Evolutionary conservation across 2,113 vertebrate species (phyloP).

Genomic region (Ptilorrhoa leucosticta): DNA sequence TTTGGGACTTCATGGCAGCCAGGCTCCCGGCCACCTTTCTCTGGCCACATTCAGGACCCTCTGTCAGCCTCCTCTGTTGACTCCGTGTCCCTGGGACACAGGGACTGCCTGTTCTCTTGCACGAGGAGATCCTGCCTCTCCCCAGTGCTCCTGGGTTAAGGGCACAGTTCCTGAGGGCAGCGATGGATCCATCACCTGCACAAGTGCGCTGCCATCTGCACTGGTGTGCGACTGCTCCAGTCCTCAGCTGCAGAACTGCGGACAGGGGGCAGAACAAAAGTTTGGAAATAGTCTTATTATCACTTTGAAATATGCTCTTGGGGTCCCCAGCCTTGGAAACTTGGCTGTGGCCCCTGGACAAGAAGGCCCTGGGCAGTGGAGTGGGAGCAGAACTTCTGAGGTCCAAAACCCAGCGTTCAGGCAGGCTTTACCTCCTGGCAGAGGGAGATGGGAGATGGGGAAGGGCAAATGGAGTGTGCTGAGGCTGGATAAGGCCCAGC

Average conservation of each 20-base stretch:
- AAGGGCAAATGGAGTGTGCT: not conserved
- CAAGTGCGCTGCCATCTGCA: not conserved
- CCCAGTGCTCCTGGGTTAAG: not conserved
- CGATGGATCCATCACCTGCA: not conserved
- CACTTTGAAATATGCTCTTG: not conserved
- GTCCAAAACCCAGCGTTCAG: not conserved
- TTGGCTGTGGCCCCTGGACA: not conserved
- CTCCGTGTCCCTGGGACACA: not conserved
- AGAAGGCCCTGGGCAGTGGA: not conserved
- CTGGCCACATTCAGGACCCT: not conserved
- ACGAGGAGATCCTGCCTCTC: not conserved
- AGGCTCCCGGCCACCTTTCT: not conserved
- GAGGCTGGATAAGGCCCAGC: not conserved
- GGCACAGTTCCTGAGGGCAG: not conserved
- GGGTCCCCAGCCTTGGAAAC: not conserved
- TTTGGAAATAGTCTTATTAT: not conserved
- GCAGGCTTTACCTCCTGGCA: not conserved
- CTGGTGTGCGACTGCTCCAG: not conserved
- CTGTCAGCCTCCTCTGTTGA: not conserved
- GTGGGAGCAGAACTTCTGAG: not conserved
- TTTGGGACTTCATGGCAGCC: not conserved
- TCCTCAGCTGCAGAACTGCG: not conserved
- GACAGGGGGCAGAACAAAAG: not conserved
- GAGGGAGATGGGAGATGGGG: not conserved
- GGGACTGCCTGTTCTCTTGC: not conserved